These are phyloP conservation scores for Miniopterus natalensis DNA, from an alignment of 2,113 vertebrate species.

Conservation along the genomic window DNA sequence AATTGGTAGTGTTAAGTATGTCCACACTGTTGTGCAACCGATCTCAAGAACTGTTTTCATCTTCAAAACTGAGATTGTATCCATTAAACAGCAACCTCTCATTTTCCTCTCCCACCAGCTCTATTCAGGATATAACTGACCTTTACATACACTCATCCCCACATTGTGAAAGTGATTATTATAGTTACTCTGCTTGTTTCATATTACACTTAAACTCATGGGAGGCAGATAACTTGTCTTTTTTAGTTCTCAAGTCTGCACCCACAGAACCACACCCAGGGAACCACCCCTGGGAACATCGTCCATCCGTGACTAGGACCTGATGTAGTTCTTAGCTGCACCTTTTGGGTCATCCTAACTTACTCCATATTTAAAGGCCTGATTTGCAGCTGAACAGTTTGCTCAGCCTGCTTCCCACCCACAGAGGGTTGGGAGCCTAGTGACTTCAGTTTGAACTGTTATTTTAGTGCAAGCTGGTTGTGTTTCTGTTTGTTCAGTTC, in stretches of 20 bases:
- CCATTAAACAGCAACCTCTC: not conserved
- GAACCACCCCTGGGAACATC: not conserved
- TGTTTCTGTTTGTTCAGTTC: not conserved
- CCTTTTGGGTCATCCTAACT: not conserved
- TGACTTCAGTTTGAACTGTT: not conserved
- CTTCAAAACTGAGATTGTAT: not conserved
- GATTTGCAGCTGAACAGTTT: not conserved
- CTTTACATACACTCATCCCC: not conserved
- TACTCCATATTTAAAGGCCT: not conserved
- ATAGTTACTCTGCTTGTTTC: not conserved
- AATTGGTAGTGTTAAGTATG: not conserved
- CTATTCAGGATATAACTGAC: not conserved
- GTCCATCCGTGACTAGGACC: not conserved
- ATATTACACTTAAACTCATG: not conserved
- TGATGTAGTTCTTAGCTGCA: not conserved
- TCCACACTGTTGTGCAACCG: not conserved
- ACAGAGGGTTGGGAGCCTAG: not conserved
- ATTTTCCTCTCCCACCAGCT: not conserved
- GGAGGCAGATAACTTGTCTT: not conserved
- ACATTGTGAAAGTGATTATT: conserved; percentile 16
- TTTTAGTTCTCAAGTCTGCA: not conserved
- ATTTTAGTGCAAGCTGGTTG: not conserved
- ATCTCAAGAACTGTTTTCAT: not conserved
- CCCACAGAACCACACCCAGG: not conserved
- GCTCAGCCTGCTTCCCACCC: not conserved